These are phyloP conservation scores for Phrynocephalus vlangalii DNA, from an alignment of 2,797 vertebrate species.

Conservation along the genomic window DNA sequence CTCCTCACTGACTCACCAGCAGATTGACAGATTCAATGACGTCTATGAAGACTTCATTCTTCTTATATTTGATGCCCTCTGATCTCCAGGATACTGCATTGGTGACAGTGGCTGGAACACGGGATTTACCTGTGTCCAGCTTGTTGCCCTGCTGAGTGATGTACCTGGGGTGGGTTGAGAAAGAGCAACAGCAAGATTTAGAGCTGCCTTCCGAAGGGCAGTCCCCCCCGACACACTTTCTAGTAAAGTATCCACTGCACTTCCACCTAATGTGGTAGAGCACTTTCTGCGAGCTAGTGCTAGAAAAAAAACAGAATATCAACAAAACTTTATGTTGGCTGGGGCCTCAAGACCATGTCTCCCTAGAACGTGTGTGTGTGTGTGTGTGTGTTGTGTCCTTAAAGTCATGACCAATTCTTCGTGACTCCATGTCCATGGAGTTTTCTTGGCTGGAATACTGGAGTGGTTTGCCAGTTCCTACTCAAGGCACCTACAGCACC, in stretches of 20 bases:
- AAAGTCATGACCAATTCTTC: too few species aligned
- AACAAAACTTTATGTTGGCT: neutral
- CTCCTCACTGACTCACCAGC: conserved; percentile 80
- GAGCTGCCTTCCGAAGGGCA: neutral
- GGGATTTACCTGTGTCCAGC: conserved; percentile 86
- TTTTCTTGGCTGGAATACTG: too few species aligned
- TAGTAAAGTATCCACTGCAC: neutral
- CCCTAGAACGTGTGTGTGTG: too few species aligned
- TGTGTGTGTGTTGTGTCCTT: too few species aligned
- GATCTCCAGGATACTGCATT: conserved; percentile 96
- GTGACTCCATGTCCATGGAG: too few species aligned
- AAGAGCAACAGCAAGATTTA: neutral
- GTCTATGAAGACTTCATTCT: conserved; percentile 96
- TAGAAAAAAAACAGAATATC: neutral
- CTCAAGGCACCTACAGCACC: too few species aligned
- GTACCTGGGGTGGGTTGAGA: conserved; percentile 78
- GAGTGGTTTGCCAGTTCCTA: too few species aligned
- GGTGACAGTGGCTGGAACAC: conserved; percentile 92
- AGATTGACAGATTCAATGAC: conserved; percentile 95
- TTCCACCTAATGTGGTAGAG: neutral
- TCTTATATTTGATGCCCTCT: conserved; percentile 93
- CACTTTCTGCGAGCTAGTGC: neutral
- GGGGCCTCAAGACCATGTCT: neutral
- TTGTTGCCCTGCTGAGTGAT: conserved; percentile 93
- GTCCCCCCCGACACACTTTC: neutral